Percentiles rank a stretch among this genome's conserved stretches.
Conservation (phyloP, 2,888 invertebrate genomes). For the Lathronympha strigana region DNA sequence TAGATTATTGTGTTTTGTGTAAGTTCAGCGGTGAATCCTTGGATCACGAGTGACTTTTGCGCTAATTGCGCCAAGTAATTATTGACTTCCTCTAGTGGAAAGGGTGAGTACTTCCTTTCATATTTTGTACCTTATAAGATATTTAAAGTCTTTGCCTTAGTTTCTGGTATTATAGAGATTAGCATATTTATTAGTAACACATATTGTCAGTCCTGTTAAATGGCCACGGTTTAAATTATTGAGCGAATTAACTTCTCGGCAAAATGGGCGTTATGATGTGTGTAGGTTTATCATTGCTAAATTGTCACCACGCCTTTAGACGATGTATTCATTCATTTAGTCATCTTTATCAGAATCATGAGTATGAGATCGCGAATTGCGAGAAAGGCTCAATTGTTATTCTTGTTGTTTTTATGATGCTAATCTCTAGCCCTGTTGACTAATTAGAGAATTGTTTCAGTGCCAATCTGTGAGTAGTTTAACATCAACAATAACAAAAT, state of each 20-base stretch:
- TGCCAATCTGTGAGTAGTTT: neutral
- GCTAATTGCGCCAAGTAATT: constrained; percentile 60
- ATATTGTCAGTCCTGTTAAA: neutral
- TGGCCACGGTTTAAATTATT: neutral
- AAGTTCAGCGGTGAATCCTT: constrained; percentile 55
- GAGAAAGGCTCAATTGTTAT: neutral
- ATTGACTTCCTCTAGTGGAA: constrained; percentile 75
- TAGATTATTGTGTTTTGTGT: constrained; percentile 57
- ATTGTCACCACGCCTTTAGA: constrained; percentile 58
- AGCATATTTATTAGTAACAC: neutral
- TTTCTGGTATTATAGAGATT: neutral
- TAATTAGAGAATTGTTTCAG: constrained; percentile 5
- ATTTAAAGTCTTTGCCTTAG: constrained; percentile 46
- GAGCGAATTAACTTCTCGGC: constrained; percentile 40
- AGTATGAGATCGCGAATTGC: constrained; percentile 8
- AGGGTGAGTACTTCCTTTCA: constrained; percentile 76
- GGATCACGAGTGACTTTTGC: constrained; percentile 56
- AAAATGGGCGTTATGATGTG: constrained; percentile 75
- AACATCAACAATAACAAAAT: constrained; percentile 11
- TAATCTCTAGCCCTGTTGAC: neutral
- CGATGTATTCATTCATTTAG: constrained; percentile 42
- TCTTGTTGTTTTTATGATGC: neutral
- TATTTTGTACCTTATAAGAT: constrained; percentile 59
- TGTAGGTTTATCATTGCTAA: constrained; percentile 67
- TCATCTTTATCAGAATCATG: constrained; percentile 35